Percentiles rank a stretch among this genome's conserved stretches.
Evolutionary conservation across 2,888 invertebrate genomes (phyloP).

Genomic region (Conomelus anceps): DNA sequence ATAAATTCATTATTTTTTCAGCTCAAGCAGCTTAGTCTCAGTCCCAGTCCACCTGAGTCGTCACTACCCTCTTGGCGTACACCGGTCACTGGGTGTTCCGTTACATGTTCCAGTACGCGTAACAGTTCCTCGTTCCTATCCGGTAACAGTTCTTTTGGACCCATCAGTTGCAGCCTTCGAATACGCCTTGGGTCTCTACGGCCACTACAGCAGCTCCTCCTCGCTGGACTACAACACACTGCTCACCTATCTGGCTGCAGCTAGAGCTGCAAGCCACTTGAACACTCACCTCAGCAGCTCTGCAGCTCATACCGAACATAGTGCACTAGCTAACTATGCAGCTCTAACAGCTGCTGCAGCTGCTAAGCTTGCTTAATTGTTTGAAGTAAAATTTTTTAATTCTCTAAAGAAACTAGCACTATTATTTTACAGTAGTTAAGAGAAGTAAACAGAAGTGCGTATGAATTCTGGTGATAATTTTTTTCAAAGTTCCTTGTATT

Average conservation of each 20-base stretch:
- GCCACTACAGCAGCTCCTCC: background rate
- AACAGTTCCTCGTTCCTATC: slow-evolving; percentile 3
- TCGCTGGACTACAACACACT: background rate
- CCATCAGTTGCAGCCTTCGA: background rate
- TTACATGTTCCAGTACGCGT: background rate
- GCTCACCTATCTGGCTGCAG: background rate
- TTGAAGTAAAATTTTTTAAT: background rate
- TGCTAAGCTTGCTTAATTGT: background rate
- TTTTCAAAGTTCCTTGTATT: no score
- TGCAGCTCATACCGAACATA: background rate
- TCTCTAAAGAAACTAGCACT: no score
- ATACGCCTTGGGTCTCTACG: background rate
- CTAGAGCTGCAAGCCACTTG: background rate
- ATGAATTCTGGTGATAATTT: no score
- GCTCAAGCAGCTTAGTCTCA: background rate
- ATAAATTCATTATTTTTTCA: no score
- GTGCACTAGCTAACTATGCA: background rate
- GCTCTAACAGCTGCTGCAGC: background rate
- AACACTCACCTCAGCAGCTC: background rate
- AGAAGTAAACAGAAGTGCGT: no score
- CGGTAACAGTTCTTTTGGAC: slow-evolving; percentile 9
- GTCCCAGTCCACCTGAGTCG: background rate
- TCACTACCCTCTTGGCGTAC: background rate
- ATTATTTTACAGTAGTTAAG: no score
- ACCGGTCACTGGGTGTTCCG: background rate